A percentile compares a stretch with the other conserved stretches of the same genome.
Conservation (phyloP, 2,113 vertebrate species). For the Pelusios castaneus region DNA sequence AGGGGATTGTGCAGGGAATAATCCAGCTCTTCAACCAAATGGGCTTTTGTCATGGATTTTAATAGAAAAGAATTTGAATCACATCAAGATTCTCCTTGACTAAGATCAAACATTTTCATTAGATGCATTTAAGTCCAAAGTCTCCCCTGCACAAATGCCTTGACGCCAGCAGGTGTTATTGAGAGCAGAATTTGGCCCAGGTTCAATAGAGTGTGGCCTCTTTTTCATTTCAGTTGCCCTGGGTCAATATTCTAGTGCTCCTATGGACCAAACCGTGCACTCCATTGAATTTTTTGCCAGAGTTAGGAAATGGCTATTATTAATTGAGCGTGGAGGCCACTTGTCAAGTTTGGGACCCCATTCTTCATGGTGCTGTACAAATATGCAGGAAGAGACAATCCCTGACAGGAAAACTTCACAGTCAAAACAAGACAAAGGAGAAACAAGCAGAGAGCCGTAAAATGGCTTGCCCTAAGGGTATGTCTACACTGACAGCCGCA, state of each 20-base stretch:
- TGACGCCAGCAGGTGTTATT: neutral
- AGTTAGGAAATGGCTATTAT: neutral
- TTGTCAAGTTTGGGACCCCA: neutral
- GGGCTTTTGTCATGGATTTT: neutral
- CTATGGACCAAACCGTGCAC: neutral
- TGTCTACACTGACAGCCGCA: too few relatives aligned
- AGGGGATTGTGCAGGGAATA: constrained; percentile 12
- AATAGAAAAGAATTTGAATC: constrained; percentile 35
- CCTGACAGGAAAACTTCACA: neutral
- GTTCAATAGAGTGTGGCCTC: neutral
- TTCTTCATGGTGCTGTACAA: neutral
- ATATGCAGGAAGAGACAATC: neutral
- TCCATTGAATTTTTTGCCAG: neutral
- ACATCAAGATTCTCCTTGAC: constrained; percentile 19
- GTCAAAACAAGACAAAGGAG: neutral
- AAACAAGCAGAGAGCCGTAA: neutral
- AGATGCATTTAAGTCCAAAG: neutral
- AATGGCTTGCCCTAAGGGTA: neutral
- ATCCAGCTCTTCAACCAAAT: constrained; percentile 40
- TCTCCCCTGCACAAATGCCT: neutral
- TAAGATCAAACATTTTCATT: too few relatives aligned
- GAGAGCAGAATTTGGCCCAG: neutral
- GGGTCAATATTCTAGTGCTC: neutral
- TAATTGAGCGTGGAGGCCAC: too few relatives aligned
- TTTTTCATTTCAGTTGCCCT: neutral